Percentiles rank a stretch among this genome's conserved stretches.
phyloP scores from a whole-genome alignment of 2,888 invertebrate genomes.

The Alviniconcha strummeri region DNA sequence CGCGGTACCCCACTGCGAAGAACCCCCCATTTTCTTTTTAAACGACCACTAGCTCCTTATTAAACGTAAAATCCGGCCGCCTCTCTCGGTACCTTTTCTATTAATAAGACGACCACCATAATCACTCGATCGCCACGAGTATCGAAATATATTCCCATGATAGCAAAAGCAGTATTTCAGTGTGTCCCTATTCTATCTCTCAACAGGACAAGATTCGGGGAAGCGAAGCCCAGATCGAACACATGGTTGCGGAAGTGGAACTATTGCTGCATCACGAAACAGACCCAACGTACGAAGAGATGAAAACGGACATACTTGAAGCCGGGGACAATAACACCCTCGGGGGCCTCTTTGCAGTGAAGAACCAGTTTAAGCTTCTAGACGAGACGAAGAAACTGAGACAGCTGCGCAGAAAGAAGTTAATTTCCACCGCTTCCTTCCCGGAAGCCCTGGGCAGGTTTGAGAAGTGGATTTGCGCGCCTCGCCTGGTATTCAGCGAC shows the following conservation, averaged over 20 bases:
- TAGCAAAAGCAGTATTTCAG: too few relatives aligned
- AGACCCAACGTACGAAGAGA: constrained; percentile 24
- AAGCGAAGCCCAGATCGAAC: constrained; percentile 11
- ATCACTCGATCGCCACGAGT: too few relatives aligned
- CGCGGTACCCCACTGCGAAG: too few relatives aligned
- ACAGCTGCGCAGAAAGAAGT: neutral
- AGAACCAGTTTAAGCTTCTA: constrained; percentile 36
- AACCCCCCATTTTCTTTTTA: too few relatives aligned
- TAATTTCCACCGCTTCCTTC: too few relatives aligned
- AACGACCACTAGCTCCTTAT: too few relatives aligned
- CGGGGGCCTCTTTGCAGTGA: constrained; percentile 28
- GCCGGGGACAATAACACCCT: constrained; percentile 23
- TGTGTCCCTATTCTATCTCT: too few relatives aligned
- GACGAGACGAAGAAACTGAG: constrained; percentile 29
- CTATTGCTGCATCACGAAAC: neutral
- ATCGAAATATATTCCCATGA: too few relatives aligned
- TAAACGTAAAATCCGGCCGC: too few relatives aligned
- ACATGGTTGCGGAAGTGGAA: constrained; percentile 30
- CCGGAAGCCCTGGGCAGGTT: constrained; percentile 19
- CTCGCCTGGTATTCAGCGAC: constrained; percentile 28
- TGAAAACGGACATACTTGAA: constrained; percentile 32
- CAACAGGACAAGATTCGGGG: constrained; percentile 22
- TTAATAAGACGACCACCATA: too few relatives aligned
- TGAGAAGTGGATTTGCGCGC: constrained; percentile 31
- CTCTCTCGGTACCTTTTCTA: too few relatives aligned